Evolutionary conservation across 2,888 invertebrate species (phyloP).

Genomic region (Endomychus coccineus): DNA sequence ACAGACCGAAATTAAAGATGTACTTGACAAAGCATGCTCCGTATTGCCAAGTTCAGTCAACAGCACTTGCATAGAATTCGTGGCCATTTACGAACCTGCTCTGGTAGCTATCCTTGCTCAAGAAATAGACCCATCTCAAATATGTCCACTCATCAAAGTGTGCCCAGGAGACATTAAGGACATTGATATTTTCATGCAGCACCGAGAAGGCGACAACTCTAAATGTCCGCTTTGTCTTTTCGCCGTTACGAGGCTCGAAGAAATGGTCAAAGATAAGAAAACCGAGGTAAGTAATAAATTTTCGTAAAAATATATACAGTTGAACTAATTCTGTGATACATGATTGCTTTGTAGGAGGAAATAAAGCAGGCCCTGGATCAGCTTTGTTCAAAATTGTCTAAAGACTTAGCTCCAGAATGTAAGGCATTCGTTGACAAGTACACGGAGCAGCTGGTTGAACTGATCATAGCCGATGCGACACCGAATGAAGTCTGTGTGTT

Average conservation of each 20-base stretch:
- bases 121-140: conserved; percentile 66
- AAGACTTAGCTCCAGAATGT: conserved; percentile 59
- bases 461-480: conserved; percentile 67
- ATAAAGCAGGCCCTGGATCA: conserved; percentile 62
- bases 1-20: conserved; percentile 60
- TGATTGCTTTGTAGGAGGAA: conserved; percentile 49
- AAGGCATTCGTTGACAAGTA: conserved; percentile 69
- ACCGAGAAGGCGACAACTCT: conserved; percentile 50
- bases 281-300: conserved; percentile 59
- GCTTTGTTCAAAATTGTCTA: conserved; percentile 63
- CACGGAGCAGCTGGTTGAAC: conserved; percentile 67
- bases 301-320: too few species aligned
- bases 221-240: conserved; percentile 80
- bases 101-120: conserved; percentile 71
- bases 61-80: conserved; percentile 64
- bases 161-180: conserved; percentile 54
- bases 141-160: conserved; percentile 65
- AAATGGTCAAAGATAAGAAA: conserved; percentile 62
- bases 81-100: conserved; percentile 71
- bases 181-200: conserved; percentile 48
- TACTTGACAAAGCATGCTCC: conserved; percentile 62
- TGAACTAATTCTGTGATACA: not conserved
- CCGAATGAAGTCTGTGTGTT: conserved; percentile 72
- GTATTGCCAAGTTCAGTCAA: conserved; percentile 56
- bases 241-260: conserved; percentile 69